Conservation (phyloP, 2,888 invertebrate genomes). For the Stenurella melanura region DNA sequence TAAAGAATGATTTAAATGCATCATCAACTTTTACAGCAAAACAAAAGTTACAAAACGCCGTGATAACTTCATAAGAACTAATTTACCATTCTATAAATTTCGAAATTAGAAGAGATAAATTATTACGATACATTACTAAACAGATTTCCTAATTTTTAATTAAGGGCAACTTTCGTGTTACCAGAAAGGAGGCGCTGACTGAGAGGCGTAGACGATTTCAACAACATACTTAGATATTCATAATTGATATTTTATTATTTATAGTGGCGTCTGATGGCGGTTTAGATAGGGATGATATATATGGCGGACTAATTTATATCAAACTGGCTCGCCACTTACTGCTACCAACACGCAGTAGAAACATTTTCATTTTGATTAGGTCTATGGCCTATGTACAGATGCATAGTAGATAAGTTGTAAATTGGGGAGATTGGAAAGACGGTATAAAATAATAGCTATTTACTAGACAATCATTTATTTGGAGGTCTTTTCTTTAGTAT, state of each 20-base stretch:
- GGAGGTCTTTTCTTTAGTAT: no score
- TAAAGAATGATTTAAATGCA: no score
- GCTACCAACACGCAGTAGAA: conserved; percentile 39
- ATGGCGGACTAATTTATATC: conserved; percentile 53
- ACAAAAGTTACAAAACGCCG: no score
- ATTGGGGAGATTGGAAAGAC: background rate
- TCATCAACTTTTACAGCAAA: no score
- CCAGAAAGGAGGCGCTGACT: conserved; percentile 61
- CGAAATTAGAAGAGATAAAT: background rate
- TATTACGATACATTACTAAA: background rate
- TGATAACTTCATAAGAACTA: no score
- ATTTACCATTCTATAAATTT: background rate
- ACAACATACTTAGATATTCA: conserved; percentile 69
- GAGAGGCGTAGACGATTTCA: conserved; percentile 65
- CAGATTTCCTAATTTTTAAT: conserved; percentile 2
- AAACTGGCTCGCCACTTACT: conserved; percentile 43
- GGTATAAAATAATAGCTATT: background rate
- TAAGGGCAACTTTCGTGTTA: conserved; percentile 10
- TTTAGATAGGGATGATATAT: conserved; percentile 63
- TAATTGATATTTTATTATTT: conserved; percentile 71
- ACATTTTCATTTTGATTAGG: conserved; percentile 9
- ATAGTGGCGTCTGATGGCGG: conserved; percentile 63
- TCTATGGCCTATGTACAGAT: no score
- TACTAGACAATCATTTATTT: no score
- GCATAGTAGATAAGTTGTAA: no score